Evolutionary conservation across 1,140 invertebrate genomes (phyloP).

Genomic region (Pogonus chalceus): DNA sequence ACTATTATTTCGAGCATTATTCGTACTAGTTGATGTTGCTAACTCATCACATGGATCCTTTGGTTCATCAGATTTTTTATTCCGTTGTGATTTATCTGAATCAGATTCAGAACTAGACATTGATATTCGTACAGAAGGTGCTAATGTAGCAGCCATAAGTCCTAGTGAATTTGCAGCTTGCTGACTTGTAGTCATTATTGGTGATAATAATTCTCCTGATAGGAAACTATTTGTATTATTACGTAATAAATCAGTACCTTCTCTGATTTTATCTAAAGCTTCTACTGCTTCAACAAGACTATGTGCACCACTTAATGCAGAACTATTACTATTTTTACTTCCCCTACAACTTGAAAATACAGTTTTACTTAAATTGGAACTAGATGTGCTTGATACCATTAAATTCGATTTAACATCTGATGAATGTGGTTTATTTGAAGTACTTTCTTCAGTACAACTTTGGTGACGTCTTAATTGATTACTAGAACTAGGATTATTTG

Average conservation of each 20-base stretch:
- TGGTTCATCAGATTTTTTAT: slow-evolving; percentile 4
- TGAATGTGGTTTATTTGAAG: slow-evolving; percentile 14
- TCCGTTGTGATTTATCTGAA: slow-evolving; percentile 13
- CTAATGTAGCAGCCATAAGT: neutral
- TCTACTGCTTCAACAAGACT: slow-evolving; percentile 45
- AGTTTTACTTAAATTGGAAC: slow-evolving; percentile 23
- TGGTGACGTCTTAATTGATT: slow-evolving; percentile 25
- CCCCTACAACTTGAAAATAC: slow-evolving; percentile 15
- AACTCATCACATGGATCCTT: slow-evolving; percentile 22
- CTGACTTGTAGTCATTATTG: slow-evolving; percentile 20
- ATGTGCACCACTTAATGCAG: slow-evolving; percentile 25
- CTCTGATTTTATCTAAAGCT: slow-evolving; percentile 51
- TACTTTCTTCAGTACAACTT: slow-evolving; percentile 24
- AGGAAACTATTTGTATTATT: slow-evolving; percentile 71
- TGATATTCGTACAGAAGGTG: slow-evolving; percentile 23
- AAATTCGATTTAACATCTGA: slow-evolving; percentile 17
- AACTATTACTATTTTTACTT: slow-evolving; percentile 22
- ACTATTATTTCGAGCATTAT: slow-evolving; percentile 29
- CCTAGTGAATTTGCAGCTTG: slow-evolving; percentile 19
- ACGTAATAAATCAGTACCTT: slow-evolving; percentile 55
- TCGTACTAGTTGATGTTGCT: slow-evolving; percentile 22
- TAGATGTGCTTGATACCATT: slow-evolving; percentile 19
- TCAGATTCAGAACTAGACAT: slow-evolving; percentile 23
- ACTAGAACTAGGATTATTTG: slow-evolving; percentile 17
- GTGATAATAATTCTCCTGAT: slow-evolving; percentile 49